These are phyloP conservation scores for Notodonta dromedarius DNA, from an alignment of 2,888 invertebrate genomes.

Conservation along the genomic window DNA sequence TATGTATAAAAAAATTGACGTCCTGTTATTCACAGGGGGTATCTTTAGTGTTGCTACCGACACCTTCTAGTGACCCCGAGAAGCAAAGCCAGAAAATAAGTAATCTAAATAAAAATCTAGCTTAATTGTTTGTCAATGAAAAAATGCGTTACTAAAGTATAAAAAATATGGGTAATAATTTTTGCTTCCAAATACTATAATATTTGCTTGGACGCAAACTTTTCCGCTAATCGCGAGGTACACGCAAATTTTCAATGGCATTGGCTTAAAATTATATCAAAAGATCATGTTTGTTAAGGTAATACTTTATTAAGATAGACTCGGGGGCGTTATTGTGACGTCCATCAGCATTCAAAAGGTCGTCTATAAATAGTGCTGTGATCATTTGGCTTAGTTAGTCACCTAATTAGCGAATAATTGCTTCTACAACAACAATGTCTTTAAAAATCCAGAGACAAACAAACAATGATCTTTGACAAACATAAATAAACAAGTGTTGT, in stretches of 20 bases:
- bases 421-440: background rate
- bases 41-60: slow-evolving; percentile 37
- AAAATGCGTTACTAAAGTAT: too few species aligned
- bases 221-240: too few species aligned
- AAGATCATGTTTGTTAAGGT: slow-evolving; percentile 1
- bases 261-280: background rate
- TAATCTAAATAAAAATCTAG: background rate
- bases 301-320: background rate
- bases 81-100: slow-evolving; percentile 45
- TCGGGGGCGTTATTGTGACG: background rate
- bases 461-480: slow-evolving; percentile 4
- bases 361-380: slow-evolving; percentile 3
- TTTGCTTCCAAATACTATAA: too few species aligned
- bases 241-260: too few species aligned
- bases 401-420: background rate
- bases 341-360: background rate
- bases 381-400: background rate
- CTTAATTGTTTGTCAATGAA: background rate
- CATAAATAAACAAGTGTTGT: background rate
- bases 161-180: too few species aligned
- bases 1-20: slow-evolving; percentile 17
- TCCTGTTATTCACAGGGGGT: slow-evolving; percentile 45
- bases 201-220: too few species aligned
- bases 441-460: background rate
- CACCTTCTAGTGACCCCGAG: slow-evolving; percentile 44